A percentile compares a stretch with the other conserved stretches of the same genome.
phyloP scores from a whole-genome alignment of 2,113 vertebrate species.

The Nymphicus hollandicus region DNA sequence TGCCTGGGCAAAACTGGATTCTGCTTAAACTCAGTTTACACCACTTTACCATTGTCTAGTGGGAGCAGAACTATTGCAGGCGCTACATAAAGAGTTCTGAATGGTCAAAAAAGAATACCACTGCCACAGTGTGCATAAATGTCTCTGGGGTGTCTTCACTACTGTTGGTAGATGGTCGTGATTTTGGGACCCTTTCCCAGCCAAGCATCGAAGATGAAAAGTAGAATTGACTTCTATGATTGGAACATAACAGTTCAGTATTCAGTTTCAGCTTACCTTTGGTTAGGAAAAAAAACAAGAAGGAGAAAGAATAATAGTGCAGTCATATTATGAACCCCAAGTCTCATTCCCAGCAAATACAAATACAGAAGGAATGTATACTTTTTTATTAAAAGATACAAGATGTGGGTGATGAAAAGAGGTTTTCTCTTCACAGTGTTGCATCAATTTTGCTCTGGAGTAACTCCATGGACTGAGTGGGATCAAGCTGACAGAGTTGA shows the following conservation, averaged over 20 bases:
- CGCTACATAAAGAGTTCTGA: background rate
- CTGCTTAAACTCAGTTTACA: background rate
- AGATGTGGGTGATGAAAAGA: background rate
- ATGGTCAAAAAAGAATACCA: background rate
- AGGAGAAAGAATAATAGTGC: background rate
- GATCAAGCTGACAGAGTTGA: background rate
- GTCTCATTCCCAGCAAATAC: background rate
- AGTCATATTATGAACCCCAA: background rate
- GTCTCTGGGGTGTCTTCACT: background rate
- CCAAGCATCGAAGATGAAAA: background rate
- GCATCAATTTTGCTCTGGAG: background rate
- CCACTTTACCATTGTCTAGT: background rate
- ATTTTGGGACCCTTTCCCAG: background rate
- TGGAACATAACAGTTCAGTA: background rate
- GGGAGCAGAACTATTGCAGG: background rate
- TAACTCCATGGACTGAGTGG: background rate
- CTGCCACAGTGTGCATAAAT: background rate
- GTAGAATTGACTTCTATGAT: background rate
- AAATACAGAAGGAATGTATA: background rate
- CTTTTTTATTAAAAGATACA: background rate
- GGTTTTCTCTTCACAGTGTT: background rate
- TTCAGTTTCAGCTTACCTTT: background rate
- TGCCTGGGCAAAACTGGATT: background rate
- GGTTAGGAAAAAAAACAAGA: background rate
- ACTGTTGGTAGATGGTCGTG: rapidly evolving